These are phyloP conservation scores for Caloenas nicobarica DNA, from an alignment of 2,113 vertebrate genomes.

Conservation along the genomic window DNA sequence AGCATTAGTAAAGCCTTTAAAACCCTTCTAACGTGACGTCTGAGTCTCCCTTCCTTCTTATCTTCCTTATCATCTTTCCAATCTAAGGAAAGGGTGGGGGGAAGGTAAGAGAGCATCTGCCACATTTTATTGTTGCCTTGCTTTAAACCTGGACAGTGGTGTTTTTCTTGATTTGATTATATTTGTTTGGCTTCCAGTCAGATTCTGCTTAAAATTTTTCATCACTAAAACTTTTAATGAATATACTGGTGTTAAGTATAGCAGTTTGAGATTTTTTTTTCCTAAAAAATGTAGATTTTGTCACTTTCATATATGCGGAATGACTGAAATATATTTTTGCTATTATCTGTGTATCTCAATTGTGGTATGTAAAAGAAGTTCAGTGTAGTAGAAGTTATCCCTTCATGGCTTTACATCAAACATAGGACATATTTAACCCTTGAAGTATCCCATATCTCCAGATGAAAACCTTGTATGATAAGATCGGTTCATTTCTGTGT, in stretches of 20 bases:
- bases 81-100: too few species aligned
- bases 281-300: neutral
- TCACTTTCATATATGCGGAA: too few species aligned
- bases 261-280: neutral
- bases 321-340: neutral
- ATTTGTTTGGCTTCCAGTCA: neutral
- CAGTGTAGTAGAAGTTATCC: neutral
- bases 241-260: neutral
- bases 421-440: neutral
- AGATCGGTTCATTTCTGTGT: neutral
- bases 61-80: too few species aligned
- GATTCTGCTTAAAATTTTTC: neutral
- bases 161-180: neutral
- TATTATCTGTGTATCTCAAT: neutral
- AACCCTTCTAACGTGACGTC: too few species aligned
- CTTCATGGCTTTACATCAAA: neutral
- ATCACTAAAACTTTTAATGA: neutral
- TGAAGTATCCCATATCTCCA: neutral
- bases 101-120: too few species aligned
- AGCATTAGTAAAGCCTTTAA: too few species aligned
- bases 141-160: neutral
- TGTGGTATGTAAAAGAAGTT: neutral
- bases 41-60: too few species aligned
- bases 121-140: too few species aligned
- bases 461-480: neutral